phyloP scores from a whole-genome alignment of 2,113 vertebrate species.

The Antidorcas marsupialis region DNA sequence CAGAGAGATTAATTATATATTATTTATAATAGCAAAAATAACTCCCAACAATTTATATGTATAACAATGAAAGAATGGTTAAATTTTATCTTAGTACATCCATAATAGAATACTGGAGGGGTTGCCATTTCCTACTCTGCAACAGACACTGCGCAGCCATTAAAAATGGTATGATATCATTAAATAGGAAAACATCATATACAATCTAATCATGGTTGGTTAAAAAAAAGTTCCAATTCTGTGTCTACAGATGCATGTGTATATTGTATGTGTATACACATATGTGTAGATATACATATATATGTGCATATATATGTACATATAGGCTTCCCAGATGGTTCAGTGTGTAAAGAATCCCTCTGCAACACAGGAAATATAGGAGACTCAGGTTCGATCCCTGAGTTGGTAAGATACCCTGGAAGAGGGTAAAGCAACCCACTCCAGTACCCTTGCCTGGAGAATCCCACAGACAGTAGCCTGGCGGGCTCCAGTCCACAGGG shows the following conservation, averaged over 20 bases:
- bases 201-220: not conserved
- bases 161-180: not conserved
- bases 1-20: not conserved
- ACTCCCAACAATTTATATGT: not conserved
- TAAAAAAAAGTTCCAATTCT: not conserved
- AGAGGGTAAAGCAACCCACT: not conserved
- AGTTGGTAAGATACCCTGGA: not conserved
- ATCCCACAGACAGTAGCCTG: not conserved
- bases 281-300: not conserved
- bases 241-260: not conserved
- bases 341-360: not conserved
- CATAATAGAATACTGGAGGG: not conserved
- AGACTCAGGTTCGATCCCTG: not conserved
- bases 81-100: not conserved
- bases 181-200: not conserved
- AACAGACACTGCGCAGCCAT: not conserved
- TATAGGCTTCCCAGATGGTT: not conserved
- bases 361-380: not conserved
- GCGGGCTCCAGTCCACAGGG: not conserved
- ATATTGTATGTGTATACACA: not conserved
- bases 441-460: not conserved
- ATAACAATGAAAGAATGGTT: not conserved
- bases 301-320: not conserved
- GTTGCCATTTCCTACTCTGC: not conserved
- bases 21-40: constrained; percentile 5